Conservation (phyloP, 2,113 vertebrate species). For the Cavia aperea region DNA sequence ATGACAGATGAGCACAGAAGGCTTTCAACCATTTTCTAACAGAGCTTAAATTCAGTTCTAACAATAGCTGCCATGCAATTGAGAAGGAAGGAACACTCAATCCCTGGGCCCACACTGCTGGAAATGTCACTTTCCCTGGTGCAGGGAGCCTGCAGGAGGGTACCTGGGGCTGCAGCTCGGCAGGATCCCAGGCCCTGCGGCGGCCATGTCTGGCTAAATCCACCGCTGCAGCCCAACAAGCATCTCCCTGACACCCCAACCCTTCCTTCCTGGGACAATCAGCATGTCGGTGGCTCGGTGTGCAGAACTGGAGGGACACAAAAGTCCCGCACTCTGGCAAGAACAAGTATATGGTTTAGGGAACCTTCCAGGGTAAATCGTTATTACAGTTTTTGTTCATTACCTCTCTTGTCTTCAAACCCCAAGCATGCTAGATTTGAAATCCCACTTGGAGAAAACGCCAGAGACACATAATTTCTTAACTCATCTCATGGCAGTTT, state of each 20-base stretch:
- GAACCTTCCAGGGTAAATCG: neutral
- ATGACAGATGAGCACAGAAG: conserved; percentile 63
- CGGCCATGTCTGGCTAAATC: too few species aligned
- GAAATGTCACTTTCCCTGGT: neutral
- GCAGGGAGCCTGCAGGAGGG: fast-evolving
- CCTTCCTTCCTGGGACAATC: neutral
- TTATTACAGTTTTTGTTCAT: neutral
- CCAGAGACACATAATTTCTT: neutral
- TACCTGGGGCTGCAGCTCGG: neutral
- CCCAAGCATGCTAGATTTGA: neutral
- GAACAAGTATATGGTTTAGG: neutral
- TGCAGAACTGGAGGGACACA: neutral
- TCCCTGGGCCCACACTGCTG: neutral
- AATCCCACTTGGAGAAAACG: neutral
- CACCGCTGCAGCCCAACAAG: fast-evolving
- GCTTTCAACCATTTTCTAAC: conserved; percentile 65
- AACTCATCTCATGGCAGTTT: neutral
- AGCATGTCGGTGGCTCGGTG: too few species aligned
- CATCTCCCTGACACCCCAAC: fast-evolving
- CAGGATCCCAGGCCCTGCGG: neutral
- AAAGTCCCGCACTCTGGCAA: neutral
- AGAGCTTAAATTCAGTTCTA: conserved; percentile 65
- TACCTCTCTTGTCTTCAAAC: neutral
- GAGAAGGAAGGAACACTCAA: conserved; percentile 34
- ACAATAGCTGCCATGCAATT: conserved; percentile 38